These are phyloP conservation scores for Sicus ferrugineus DNA, from an alignment of 2,888 invertebrate genomes.

Conservation along the genomic window DNA sequence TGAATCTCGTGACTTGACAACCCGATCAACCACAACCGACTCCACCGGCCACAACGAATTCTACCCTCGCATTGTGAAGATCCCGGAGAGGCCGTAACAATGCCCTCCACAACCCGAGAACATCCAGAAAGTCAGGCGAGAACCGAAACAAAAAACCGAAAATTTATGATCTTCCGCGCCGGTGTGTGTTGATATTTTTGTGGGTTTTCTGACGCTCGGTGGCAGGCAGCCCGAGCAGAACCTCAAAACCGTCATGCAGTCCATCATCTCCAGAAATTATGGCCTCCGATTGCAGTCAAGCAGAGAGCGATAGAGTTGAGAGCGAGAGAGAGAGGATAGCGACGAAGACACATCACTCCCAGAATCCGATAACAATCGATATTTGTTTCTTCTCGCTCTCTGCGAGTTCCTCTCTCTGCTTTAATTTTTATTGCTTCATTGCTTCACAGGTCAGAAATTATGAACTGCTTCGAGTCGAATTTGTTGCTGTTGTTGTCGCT, in stretches of 20 bases:
- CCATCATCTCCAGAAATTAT: slow-evolving; percentile 47
- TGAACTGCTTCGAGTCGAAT: slow-evolving; percentile 28
- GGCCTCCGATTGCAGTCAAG: slow-evolving; percentile 16
- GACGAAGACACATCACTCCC: not conserved
- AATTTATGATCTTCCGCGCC: slow-evolving; percentile 22
- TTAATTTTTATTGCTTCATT: slow-evolving; percentile 55
- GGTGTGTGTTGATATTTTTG: slow-evolving; percentile 17
- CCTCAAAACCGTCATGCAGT: slow-evolving; percentile 48
- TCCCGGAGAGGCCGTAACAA: too few species aligned
- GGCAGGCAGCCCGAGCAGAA: slow-evolving; percentile 34
- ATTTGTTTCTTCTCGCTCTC: slow-evolving; percentile 25
- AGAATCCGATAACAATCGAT: slow-evolving; percentile 36
- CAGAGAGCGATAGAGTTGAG: not conserved
- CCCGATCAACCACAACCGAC: too few species aligned
- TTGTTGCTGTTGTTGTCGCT: slow-evolving; percentile 45
- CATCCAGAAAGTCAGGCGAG: too few species aligned
- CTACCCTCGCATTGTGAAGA: too few species aligned
- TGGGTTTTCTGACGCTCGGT: slow-evolving; percentile 16
- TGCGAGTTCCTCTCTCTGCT: slow-evolving; percentile 45
- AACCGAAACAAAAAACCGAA: slow-evolving; percentile 9
- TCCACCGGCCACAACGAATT: too few species aligned
- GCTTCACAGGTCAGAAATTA: slow-evolving; percentile 16
- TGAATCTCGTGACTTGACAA: too few species aligned
- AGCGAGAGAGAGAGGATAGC: not conserved
- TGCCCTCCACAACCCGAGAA: too few species aligned